These are phyloP conservation scores for Tenodera sinensis DNA, from an alignment of 2,888 invertebrate genomes.

Conservation along the genomic window DNA sequence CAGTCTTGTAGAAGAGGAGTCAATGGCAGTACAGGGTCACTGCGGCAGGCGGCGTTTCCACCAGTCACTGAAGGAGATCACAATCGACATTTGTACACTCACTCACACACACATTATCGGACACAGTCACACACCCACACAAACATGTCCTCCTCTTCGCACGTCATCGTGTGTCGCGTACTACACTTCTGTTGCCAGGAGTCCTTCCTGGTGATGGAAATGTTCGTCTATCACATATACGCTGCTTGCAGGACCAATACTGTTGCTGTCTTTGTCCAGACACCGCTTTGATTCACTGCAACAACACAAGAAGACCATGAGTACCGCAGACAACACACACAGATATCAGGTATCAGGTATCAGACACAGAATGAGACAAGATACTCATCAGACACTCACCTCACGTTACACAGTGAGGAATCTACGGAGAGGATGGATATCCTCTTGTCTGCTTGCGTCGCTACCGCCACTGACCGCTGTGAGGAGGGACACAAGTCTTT, in stretches of 20 bases:
- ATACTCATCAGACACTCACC: constrained; percentile 37
- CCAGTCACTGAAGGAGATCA: constrained; percentile 13
- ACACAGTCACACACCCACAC: constrained; percentile 22
- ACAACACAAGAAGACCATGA: constrained; percentile 40
- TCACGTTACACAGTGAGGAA: constrained; percentile 39
- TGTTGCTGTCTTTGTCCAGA: constrained; percentile 55
- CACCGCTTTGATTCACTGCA: constrained; percentile 70
- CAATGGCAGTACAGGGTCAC: not conserved
- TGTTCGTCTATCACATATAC: constrained; percentile 76
- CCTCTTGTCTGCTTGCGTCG: constrained; percentile 48
- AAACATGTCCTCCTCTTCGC: not conserved
- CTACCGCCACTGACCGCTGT: constrained; percentile 33
- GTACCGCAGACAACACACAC: not conserved
- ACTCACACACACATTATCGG: constrained; percentile 28
- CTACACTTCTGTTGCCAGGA: constrained; percentile 75
- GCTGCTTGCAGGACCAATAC: constrained; percentile 41
- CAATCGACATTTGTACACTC: constrained; percentile 21
- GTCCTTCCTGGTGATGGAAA: constrained; percentile 57
- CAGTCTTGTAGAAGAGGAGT: not conserved
- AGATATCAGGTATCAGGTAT: not conserved
- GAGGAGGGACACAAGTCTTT: constrained; percentile 45
- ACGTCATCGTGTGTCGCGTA: constrained; percentile 32
- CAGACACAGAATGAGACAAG: not conserved
- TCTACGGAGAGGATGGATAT: constrained; percentile 44
- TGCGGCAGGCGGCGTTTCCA: not conserved